Evolutionary conservation across 1,140 invertebrate species (phyloP), one percentile per base, ranked within the genome.

Genomic region (Neoseiulus cucumeris): DNA sequence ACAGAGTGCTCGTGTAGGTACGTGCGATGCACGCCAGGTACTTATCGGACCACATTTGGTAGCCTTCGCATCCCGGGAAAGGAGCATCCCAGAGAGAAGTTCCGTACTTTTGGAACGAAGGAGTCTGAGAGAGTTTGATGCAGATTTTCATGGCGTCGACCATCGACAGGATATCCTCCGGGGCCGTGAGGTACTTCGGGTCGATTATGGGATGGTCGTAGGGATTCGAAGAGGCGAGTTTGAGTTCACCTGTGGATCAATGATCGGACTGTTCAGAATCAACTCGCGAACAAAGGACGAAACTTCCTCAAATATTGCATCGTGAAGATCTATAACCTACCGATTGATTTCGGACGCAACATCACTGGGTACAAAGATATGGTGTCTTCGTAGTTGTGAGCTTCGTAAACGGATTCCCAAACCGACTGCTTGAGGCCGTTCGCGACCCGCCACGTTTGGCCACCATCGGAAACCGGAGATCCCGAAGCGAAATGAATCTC

Each of bases 161-260:
- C 39, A 92, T 74, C 0, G 83, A 84, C 30, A 84, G 83, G 68
- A 90, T 80, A 71, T 93, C 89, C 18, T 82, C 78, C 1, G 85
- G 84, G 64, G 91, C 84, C 6, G 80, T 78, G 68, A 94, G 84
- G 71, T 94, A 94, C 72, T 91, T 92, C 0, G 92, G 89, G 72
- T 91, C 87, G 55, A 97, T 91, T 17, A 89, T 79, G 0, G 94
- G 94, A 73, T 91, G 86, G 67, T 91, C 85, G 68, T 84, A 85
- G 0, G 92, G 93, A 76, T 92, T 87, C 22, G 80, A 82, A 65
- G 83, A 86, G 7, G 85, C 77, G 6, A 95, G 72, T 67, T 83
- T 84, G 20, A 95, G 86, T 7, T 80, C 77, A 0, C 91, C 91
- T 69, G 80, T 81, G 69, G 86, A 89, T 74, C 22, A 9, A 59